Evolutionary conservation across 2,797 vertebrate species (phyloP), one percentile per base, ranked within the genome.

Genomic region (Tinamus major): DNA sequence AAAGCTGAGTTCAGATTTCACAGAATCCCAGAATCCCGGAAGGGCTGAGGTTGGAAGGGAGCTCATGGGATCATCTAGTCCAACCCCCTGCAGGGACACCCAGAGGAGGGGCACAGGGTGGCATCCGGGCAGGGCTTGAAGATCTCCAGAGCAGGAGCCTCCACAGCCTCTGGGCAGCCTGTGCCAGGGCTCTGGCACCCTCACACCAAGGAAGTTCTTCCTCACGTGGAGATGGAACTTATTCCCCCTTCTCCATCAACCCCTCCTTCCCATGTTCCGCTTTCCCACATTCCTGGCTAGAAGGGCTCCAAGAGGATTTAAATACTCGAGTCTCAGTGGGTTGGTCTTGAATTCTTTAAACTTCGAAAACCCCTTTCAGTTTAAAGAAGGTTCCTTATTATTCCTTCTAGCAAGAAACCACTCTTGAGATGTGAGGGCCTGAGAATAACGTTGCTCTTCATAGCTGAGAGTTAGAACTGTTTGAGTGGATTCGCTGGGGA

Each of bases 401-500:
- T 20, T 42, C 42, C 9, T 17, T 1, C 6, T 3, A 26, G 35
- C 37, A 4, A 11, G 49, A 24, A 41, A 9, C 4, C 2, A 7
- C 1, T 13, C 5, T 19, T 1, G 15, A 44, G 23, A 8, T 35
- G 12, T 21, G 20, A 68, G 42, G 9, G 31, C 1, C 48, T 4
- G 62, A 33, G 68, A 33, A 39, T 0, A 6, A 16, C 1, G 1
- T 9, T 56, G 24, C 42, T 63, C 5, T 11, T 42, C 6, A 1
- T 5, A 37, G 5, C 37, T 55, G 76, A 8, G 6, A 3, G 9
- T 35, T 11, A 0, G 24, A 42, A 0, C 24, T 29, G 1, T 13
- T 46, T 7, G 10, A 9, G 0, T 4, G 24, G 42, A 8, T 2
- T 17, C 14, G 17, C 35, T 59, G 70, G 27, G 49, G 41, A 14